These are phyloP conservation scores for Proctacanthus coquilletti DNA, from an alignment of 1,140 invertebrate genomes.

Conservation along the genomic window DNA sequence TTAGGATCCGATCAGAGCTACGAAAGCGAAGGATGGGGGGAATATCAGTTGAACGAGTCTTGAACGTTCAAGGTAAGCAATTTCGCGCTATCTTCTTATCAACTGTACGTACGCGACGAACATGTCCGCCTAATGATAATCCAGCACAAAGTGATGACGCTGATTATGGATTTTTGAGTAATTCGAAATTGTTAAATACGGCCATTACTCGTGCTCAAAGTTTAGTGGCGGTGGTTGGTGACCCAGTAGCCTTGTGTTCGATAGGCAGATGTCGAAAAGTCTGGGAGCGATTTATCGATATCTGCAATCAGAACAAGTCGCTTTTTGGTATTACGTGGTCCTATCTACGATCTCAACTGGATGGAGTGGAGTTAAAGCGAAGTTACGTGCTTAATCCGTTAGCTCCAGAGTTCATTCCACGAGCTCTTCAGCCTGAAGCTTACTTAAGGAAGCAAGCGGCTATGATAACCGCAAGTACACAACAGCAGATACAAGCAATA, in stretches of 20 bases:
- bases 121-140: conserved; percentile 37
- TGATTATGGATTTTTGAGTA: conserved; percentile 75
- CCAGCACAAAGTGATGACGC: conserved; percentile 38
- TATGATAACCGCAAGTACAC: no score
- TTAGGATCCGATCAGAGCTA: conserved; percentile 61
- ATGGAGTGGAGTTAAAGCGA: conserved; percentile 56
- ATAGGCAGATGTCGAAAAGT: conserved; percentile 70
- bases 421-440: conserved; percentile 34
- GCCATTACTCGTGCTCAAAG: conserved; percentile 76
- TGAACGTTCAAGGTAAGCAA: conserved; percentile 83
- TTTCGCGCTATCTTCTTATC: conserved; percentile 74
- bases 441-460: conserved; percentile 27
- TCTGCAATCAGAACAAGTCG: conserved; percentile 57
- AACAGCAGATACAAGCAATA: background rate
- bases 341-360: conserved; percentile 48
- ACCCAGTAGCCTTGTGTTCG: conserved; percentile 70
- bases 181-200: conserved; percentile 71
- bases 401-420: conserved; percentile 64
- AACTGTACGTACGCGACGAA: conserved; percentile 63
- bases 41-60: conserved; percentile 69
- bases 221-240: conserved; percentile 74
- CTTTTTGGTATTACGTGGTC: conserved; percentile 59
- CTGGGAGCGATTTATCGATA: conserved; percentile 67
- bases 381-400: conserved; percentile 65
- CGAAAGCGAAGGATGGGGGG: conserved; percentile 55